Evolutionary conservation across 2,113 vertebrate genomes (phyloP).

Genomic region (Chionis minor): DNA sequence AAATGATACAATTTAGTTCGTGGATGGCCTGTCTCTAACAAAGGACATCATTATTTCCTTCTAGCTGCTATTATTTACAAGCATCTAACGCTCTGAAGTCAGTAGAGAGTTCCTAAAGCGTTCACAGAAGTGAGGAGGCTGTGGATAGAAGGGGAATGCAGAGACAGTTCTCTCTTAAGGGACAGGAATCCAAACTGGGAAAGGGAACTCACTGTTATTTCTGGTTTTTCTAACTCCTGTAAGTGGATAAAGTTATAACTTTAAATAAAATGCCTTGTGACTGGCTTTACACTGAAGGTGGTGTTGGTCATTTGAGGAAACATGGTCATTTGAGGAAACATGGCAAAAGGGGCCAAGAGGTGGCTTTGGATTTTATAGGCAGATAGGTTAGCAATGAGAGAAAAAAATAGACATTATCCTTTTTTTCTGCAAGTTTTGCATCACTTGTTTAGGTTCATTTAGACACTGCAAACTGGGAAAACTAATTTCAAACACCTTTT

Average conservation of each 20-base stretch:
- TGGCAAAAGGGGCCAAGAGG: background rate
- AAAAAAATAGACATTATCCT: background rate
- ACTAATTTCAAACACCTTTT: background rate
- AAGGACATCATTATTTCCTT: background rate
- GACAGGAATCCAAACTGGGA: background rate
- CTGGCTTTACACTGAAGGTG: background rate
- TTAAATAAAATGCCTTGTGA: background rate
- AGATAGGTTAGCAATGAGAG: background rate
- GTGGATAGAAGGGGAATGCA: background rate
- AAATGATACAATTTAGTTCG: background rate
- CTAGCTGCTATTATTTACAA: background rate
- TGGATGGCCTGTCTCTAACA: background rate
- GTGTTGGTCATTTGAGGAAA: background rate
- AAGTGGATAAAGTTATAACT: background rate
- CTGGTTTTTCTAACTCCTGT: background rate
- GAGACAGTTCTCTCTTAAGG: background rate
- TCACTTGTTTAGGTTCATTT: background rate
- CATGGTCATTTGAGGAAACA: background rate
- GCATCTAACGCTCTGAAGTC: background rate
- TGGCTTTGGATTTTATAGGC: background rate
- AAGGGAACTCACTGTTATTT: background rate
- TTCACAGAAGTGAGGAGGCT: background rate
- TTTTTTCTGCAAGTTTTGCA: fast-evolving
- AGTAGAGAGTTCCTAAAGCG: background rate
- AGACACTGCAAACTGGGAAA: background rate